Evolutionary conservation across 2,888 invertebrate species (phyloP).

Genomic region (Xestia rhomboidea): DNA sequence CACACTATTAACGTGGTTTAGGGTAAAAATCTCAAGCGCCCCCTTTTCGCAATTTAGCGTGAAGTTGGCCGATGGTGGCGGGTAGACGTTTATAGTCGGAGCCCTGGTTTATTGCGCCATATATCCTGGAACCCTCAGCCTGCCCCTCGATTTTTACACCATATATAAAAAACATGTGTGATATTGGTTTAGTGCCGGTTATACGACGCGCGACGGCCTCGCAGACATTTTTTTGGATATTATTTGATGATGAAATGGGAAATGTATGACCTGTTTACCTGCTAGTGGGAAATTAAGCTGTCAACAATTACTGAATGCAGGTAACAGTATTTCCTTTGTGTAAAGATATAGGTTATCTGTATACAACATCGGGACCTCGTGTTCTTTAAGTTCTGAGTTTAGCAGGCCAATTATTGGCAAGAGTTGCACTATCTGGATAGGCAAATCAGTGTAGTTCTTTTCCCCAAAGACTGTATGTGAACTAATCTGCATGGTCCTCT

Average conservation of each 20-base stretch:
- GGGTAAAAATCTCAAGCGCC: constrained; percentile 65
- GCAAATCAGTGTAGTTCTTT: background rate
- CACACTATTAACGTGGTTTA: constrained; percentile 62
- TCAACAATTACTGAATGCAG: background rate
- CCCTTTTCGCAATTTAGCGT: constrained; percentile 80
- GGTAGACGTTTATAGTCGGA: constrained; percentile 81
- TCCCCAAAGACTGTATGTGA: background rate
- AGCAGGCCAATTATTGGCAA: background rate
- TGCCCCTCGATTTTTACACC: constrained; percentile 76
- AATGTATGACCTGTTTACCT: constrained; percentile 3
- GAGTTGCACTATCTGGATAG: background rate
- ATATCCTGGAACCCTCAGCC: constrained; percentile 79
- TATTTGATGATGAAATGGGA: constrained; percentile 44
- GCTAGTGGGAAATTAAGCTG: background rate
- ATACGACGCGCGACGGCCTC: constrained; percentile 41
- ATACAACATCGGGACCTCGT: background rate
- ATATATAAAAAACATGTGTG: constrained; percentile 81
- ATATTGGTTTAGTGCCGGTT: constrained; percentile 71
- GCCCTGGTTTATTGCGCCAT: constrained; percentile 86
- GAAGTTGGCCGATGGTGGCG: constrained; percentile 75
- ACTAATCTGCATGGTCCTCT: background rate
- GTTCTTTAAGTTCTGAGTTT: background rate
- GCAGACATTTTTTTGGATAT: constrained; percentile 23
- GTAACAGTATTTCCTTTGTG: background rate
- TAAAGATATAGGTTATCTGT: no score